These are phyloP conservation scores for Protonibea diacanthus DNA, from an alignment of 2,797 vertebrate species.

Conservation along the genomic window DNA sequence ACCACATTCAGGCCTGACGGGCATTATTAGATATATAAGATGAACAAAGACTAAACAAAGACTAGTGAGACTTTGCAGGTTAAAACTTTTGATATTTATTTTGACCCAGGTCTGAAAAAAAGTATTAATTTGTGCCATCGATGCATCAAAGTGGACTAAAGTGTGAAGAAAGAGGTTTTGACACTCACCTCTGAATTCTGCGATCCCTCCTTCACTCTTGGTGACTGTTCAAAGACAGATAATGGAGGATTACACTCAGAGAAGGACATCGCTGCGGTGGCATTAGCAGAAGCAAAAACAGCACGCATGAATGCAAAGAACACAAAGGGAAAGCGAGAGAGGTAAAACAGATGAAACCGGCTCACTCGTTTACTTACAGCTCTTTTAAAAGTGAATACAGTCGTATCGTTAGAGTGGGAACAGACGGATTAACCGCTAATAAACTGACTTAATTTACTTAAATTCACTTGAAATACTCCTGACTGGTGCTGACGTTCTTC, in stretches of 20 bases:
- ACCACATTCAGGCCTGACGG: background rate
- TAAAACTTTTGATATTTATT: background rate
- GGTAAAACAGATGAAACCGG: conserved; percentile 36
- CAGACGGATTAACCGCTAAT: background rate
- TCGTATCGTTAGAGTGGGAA: background rate
- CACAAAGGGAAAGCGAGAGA: conserved; percentile 44
- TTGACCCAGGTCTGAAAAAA: background rate
- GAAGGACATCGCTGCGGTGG: background rate
- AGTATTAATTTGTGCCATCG: background rate
- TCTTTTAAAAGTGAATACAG: conserved; percentile 1
- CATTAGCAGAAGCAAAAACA: conserved; percentile 39
- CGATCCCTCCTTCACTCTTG: conserved; percentile 95
- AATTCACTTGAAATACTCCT: background rate
- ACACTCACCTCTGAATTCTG: conserved; percentile 92
- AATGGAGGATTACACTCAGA: conserved; percentile 31
- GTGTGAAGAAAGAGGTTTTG: background rate
- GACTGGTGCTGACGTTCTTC: background rate
- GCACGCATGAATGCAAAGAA: conserved; percentile 43
- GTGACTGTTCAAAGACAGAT: conserved; percentile 87
- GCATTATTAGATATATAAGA: background rate
- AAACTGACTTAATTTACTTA: background rate
- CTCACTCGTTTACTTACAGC: conserved; percentile 62
- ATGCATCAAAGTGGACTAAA: background rate
- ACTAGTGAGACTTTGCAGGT: background rate
- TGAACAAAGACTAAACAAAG: background rate